Percentiles rank a stretch among this genome's conserved stretches.
phyloP scores from a whole-genome alignment of 2,797 vertebrate genomes.

The Anguilla megastoma region DNA sequence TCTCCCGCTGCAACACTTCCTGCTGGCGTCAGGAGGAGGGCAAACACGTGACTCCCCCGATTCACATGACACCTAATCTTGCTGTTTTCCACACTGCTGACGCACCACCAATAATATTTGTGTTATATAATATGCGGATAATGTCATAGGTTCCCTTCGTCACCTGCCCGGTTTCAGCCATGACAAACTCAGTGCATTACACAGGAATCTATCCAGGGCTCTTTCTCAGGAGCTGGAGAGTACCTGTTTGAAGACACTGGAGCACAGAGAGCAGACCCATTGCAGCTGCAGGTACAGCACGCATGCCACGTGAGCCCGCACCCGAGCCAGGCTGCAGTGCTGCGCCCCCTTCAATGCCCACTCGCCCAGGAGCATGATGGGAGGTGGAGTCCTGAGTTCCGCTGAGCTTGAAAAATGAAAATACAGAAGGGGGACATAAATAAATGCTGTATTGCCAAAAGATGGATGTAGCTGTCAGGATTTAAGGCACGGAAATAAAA shows the following conservation, averaged over 20 bases:
- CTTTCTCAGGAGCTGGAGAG: slow-evolving; percentile 27
- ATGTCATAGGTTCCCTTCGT: background rate
- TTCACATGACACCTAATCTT: too few species aligned
- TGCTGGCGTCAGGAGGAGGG: too few species aligned
- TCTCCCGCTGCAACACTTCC: too few species aligned
- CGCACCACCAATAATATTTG: too few species aligned
- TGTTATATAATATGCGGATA: background rate
- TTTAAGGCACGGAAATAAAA: background rate
- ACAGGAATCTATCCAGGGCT: background rate
- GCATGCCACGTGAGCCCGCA: slow-evolving; percentile 50
- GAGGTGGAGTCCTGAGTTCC: slow-evolving; percentile 29
- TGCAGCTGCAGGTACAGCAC: slow-evolving; percentile 51
- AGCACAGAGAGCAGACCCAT: slow-evolving; percentile 55
- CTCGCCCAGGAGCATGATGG: slow-evolving; percentile 46
- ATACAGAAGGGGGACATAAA: background rate
- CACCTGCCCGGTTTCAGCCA: background rate
- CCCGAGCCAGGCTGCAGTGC: slow-evolving; percentile 39
- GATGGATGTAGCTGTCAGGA: background rate
- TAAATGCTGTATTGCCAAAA: background rate
- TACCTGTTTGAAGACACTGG: slow-evolving; percentile 62
- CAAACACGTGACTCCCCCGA: too few species aligned
- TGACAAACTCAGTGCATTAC: background rate
- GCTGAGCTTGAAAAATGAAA: slow-evolving; percentile 34
- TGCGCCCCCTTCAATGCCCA: slow-evolving; percentile 38
- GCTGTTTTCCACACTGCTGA: too few species aligned